phyloP scores from a whole-genome alignment of 2,113 vertebrate species.

The Entomyzon cyanotis region DNA sequence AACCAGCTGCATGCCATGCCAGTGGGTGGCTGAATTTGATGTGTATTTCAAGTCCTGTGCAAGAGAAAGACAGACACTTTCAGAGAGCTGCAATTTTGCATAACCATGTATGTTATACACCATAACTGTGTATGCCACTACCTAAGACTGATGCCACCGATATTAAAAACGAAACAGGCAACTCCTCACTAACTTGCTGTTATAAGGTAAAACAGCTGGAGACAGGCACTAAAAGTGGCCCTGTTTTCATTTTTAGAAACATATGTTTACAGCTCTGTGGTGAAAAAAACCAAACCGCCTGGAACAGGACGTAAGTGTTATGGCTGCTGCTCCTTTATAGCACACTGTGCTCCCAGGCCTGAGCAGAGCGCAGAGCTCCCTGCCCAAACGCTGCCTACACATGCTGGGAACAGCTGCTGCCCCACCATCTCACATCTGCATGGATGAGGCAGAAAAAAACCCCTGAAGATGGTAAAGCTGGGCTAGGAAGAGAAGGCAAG shows the following conservation, averaged over 20 bases:
- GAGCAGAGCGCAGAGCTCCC: background rate
- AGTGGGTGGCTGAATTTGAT: background rate
- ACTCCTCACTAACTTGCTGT: background rate
- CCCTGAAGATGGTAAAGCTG: fast-evolving
- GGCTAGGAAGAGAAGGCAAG: background rate
- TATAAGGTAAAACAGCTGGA: background rate
- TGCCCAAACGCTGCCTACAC: background rate
- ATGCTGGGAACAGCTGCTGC: fast-evolving
- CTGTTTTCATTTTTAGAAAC: background rate
- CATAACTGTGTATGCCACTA: background rate
- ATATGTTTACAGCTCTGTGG: background rate
- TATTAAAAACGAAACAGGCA: conserved; percentile 29
- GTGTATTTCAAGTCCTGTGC: background rate
- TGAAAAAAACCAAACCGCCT: background rate
- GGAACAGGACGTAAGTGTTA: background rate
- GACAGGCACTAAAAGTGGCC: background rate
- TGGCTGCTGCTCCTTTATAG: background rate
- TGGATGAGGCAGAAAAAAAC: fast-evolving
- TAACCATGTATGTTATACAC: background rate
- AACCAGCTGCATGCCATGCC: background rate
- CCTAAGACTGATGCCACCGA: background rate
- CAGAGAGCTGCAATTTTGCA: conserved; percentile 6
- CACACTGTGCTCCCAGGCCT: background rate
- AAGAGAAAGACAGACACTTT: background rate
- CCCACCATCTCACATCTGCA: background rate